Percentiles rank a stretch among this genome's conserved stretches.
These are phyloP conservation scores for Podarcis lilfordi DNA, from an alignment of 2,797 vertebrate genomes.

Conservation along the genomic window DNA sequence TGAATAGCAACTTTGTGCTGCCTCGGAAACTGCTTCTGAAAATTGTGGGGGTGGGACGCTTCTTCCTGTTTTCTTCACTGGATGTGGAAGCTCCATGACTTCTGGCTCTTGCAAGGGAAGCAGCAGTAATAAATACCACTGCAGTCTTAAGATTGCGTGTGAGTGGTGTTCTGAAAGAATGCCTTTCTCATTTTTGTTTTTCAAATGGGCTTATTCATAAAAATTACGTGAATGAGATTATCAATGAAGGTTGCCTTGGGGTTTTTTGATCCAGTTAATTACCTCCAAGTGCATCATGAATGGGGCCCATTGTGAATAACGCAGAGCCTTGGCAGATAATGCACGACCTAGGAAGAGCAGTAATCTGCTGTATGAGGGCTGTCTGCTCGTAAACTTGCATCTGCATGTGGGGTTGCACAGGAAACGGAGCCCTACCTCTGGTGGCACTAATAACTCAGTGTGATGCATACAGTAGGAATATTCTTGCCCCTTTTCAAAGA, in stretches of 20 bases:
- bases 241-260: conserved; percentile 3
- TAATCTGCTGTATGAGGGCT: conserved; percentile 32
- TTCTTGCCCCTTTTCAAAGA: conserved; percentile 6
- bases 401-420: background rate
- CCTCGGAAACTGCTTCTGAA: background rate
- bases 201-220: background rate
- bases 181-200: background rate
- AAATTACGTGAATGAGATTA: conserved; percentile 11
- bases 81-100: too few species aligned
- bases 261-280: background rate
- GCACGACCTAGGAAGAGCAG: background rate
- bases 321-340: background rate
- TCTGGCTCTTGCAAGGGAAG: background rate
- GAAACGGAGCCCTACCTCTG: background rate
- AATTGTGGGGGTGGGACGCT: too few species aligned
- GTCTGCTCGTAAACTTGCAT: conserved; percentile 8
- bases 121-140: background rate
- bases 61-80: background rate
- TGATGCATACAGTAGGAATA: background rate
- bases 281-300: conserved; percentile 22
- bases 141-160: background rate
- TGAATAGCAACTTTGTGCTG: conserved; percentile 10
- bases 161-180: background rate
- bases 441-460: conserved; percentile 7
- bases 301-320: conserved; percentile 27